Evolutionary conservation across 2,888 invertebrate genomes (phyloP).

Genomic region (Cremastobaeus sp.): DNA sequence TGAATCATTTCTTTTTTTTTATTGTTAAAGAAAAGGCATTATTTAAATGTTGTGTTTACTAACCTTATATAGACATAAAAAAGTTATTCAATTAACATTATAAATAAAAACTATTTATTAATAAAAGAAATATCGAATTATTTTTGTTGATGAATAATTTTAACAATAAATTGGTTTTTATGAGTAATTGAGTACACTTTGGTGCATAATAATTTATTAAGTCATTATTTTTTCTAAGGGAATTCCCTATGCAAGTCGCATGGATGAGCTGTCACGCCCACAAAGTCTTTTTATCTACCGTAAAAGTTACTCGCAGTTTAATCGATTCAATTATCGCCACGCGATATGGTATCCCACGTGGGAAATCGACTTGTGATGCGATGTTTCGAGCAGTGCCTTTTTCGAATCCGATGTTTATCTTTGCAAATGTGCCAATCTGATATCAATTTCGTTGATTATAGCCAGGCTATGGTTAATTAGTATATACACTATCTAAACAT

Average conservation of each 20-base stretch:
- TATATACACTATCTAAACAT: too few relatives aligned
- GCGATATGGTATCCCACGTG: conserved; percentile 37
- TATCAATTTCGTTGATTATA: not conserved
- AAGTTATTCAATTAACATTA: too few relatives aligned
- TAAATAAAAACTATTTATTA: too few relatives aligned
- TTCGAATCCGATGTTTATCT: conserved; percentile 15
- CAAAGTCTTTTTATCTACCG: conserved; percentile 28
- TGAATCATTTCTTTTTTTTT: not conserved
- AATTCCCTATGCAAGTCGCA: conserved; percentile 9
- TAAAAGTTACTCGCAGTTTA: conserved; percentile 51
- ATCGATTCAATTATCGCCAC: conserved; percentile 52
- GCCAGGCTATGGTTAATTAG: not conserved
- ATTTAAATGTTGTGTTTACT: too few relatives aligned
- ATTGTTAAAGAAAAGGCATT: too few relatives aligned
- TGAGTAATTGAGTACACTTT: too few relatives aligned
- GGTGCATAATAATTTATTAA: too few relatives aligned
- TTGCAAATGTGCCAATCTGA: not conserved
- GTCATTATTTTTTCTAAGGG: conserved; percentile 10
- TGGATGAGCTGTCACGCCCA: conserved; percentile 45
- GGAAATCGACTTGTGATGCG: conserved; percentile 29
- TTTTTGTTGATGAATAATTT: too few relatives aligned
- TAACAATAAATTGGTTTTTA: too few relatives aligned
- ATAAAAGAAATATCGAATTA: too few relatives aligned
- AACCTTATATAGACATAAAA: too few relatives aligned
- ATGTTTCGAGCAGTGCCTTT: conserved; percentile 34